These are phyloP conservation scores for Athene noctua DNA, from an alignment of 2,113 vertebrate species.

Conservation along the genomic window DNA sequence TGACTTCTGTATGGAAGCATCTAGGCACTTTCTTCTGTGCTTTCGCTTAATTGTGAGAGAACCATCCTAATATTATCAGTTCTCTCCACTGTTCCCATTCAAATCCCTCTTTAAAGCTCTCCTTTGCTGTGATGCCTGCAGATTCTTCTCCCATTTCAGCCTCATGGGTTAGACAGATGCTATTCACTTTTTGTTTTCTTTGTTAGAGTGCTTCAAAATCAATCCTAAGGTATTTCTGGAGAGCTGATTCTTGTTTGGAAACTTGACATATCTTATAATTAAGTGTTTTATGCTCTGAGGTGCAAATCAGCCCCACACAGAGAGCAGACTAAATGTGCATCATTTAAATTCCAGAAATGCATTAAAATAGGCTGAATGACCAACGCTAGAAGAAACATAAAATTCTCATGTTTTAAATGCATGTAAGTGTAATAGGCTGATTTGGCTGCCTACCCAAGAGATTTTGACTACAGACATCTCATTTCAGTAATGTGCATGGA, in stretches of 20 bases:
- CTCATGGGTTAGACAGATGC: background rate
- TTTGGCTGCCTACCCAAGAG: background rate
- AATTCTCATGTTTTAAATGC: background rate
- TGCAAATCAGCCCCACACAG: constrained; percentile 57
- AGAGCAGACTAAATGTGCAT: background rate
- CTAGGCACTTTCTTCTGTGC: background rate
- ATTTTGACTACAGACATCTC: background rate
- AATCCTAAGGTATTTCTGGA: constrained; percentile 33
- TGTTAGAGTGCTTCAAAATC: constrained; percentile 34
- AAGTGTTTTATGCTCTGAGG: constrained; percentile 42
- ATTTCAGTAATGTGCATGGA: background rate
- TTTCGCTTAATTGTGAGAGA: background rate
- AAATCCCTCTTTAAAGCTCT: background rate
- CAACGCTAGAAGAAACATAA: background rate
- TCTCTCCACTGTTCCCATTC: background rate
- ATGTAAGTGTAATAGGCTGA: background rate
- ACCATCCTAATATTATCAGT: background rate
- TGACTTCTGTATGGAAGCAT: background rate
- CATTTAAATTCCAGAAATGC: background rate
- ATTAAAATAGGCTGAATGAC: background rate
- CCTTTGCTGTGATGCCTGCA: background rate
- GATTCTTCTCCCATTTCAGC: background rate
- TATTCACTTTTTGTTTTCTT: constrained; percentile 29
- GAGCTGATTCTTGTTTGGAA: constrained; percentile 59
- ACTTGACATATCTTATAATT: constrained; percentile 44